phyloP scores from a whole-genome alignment of 1,140 invertebrate genomes.

The Caenorhabditis brenneri region DNA sequence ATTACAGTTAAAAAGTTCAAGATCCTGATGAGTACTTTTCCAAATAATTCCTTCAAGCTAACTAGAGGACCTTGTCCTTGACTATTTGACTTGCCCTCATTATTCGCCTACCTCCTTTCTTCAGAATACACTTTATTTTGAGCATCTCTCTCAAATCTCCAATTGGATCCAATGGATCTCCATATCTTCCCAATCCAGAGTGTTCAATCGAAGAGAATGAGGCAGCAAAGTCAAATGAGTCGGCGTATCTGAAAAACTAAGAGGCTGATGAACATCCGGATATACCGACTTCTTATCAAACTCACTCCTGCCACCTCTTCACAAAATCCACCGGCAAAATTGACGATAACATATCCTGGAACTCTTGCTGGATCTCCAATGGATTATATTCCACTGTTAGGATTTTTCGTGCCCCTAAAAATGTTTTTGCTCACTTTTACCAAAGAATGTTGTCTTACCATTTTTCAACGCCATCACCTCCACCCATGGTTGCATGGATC shows the following conservation, averaged over 20 bases:
- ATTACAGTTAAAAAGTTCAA: too few species aligned
- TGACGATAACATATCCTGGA: background rate
- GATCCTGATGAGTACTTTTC: too few species aligned
- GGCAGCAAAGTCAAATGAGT: conserved; percentile 16
- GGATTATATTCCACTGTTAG: conserved; percentile 23
- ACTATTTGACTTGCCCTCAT: too few species aligned
- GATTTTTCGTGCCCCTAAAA: background rate
- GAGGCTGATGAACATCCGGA: background rate
- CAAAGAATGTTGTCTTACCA: background rate
- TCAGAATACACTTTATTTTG: conserved; percentile 47
- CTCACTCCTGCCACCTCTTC: conserved; percentile 2
- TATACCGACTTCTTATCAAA: too few species aligned
- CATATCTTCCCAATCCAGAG: conserved; percentile 40
- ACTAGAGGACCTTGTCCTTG: too few species aligned
- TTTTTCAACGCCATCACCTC: conserved; percentile 24
- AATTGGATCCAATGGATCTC: conserved; percentile 46
- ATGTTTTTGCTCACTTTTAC: background rate
- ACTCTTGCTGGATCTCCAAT: background rate
- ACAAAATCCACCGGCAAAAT: conserved; percentile 9
- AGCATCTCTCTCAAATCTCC: conserved; percentile 45
- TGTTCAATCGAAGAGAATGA: conserved; percentile 48
- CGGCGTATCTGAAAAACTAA: conserved; percentile 34
- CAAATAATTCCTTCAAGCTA: background rate
- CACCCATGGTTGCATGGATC: conserved; percentile 31
- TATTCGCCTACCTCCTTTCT: background rate